phyloP scores from a whole-genome alignment of 2,888 invertebrate genomes.

The Isotomurus palustris region DNA sequence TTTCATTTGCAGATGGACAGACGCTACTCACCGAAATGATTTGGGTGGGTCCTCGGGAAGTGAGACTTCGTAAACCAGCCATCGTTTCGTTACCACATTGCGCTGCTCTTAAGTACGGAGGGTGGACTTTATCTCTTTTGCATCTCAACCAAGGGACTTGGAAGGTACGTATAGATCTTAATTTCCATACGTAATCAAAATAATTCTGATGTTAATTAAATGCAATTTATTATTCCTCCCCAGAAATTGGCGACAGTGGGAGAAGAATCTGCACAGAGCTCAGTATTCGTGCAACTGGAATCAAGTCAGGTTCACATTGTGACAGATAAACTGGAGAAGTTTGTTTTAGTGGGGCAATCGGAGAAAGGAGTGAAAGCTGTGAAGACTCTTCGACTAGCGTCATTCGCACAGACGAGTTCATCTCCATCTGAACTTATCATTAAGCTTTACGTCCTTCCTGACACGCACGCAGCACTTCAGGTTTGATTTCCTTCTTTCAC shows the following conservation, averaged over 20 bases:
- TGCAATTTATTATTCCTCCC: slow-evolving; percentile 45
- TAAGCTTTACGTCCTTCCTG: slow-evolving; percentile 86
- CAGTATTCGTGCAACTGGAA: slow-evolving; percentile 90
- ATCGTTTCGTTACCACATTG: slow-evolving; percentile 82
- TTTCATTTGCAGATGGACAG: slow-evolving; percentile 67
- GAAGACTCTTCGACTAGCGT: slow-evolving; percentile 80
- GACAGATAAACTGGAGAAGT: slow-evolving; percentile 82
- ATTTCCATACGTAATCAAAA: not conserved
- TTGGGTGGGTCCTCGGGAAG: slow-evolving; percentile 70
- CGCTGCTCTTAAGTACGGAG: slow-evolving; percentile 74
- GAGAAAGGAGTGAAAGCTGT: slow-evolving; percentile 57
- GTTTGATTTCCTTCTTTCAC: slow-evolving; percentile 51
- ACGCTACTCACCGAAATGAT: slow-evolving; percentile 83
- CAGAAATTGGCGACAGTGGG: slow-evolving; percentile 65
- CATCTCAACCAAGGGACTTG: slow-evolving; percentile 53
- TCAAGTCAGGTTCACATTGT: slow-evolving; percentile 80
- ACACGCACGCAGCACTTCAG: slow-evolving; percentile 85
- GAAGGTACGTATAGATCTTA: too few species aligned
- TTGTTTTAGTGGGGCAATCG: slow-evolving; percentile 85
- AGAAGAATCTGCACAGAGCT: slow-evolving; percentile 81
- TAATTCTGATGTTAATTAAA: slow-evolving; percentile 5
- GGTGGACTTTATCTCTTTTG: slow-evolving; percentile 71
- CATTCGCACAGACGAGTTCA: slow-evolving; percentile 82
- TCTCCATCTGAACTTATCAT: slow-evolving; percentile 66
- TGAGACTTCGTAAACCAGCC: slow-evolving; percentile 73